Evolutionary conservation across 1,140 invertebrate genomes (phyloP), one percentile per base, ranked within the genome.

Genomic region (Pachyrhynchus sulphureomaculatus): DNA sequence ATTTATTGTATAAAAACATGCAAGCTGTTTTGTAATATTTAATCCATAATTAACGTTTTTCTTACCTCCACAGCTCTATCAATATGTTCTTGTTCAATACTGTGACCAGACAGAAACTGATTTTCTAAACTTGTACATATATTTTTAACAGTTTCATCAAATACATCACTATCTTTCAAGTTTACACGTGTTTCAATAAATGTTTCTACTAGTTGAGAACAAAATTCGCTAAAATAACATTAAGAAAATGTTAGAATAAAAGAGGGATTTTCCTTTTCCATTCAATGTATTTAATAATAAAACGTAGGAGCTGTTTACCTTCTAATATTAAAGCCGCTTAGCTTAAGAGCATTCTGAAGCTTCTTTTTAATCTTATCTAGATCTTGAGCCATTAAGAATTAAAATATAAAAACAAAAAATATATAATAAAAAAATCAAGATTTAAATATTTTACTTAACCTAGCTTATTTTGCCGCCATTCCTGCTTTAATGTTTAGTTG

Each of bases 61-160:
- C 68, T 77, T 72, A 88, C 86, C 73, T 84, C 85, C 39, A 91
- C 85, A 12, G 91, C 91, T 63, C 82, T 71, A 76, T 91, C 87
- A 66, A 94, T 79, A 56, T 86, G 83, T 32, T 85, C 79, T 48
- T 85, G 82, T 62, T 88, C 86, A 39, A 96, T 83, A 49, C 90
- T 84, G 6, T 87, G 81, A 55, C 82, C 83, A 5, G 77, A 72
- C 13, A 93, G 75, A 62, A 87, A 84, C 71, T 92, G 89, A 34
- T 86, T 87, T 68, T 92, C 80, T n/a, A 90, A 74, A 68, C 83
- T 80, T 54, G 85, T 83, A 55, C 85, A 80, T 13, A 90, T 78
- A 68, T 81, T 82, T 52, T 83, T 86, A 1, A 90, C 66, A 77
- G 80, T 84, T 62, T 78, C 71, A 54, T 85, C 79, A 57, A 82